Conservation (phyloP, 2,113 vertebrate species). For the Erinaceus europaeus region DNA sequence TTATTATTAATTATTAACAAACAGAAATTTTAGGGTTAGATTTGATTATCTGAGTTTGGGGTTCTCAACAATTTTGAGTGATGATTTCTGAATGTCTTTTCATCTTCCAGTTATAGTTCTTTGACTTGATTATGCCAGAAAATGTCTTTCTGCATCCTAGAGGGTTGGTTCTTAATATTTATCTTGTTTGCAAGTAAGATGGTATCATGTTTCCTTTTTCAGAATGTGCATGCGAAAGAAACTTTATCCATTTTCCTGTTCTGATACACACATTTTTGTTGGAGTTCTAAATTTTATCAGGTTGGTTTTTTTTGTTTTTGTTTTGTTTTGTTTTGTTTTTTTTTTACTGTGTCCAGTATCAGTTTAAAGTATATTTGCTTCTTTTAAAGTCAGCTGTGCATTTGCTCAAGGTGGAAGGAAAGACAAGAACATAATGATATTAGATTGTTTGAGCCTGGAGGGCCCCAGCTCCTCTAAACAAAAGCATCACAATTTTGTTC, state of each 20-base stretch:
- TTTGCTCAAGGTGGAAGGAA: neutral
- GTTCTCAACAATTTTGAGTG: neutral
- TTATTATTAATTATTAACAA: too few species aligned
- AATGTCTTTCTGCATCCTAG: neutral
- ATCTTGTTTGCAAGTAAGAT: neutral
- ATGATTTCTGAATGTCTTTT: neutral
- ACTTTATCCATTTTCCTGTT: neutral
- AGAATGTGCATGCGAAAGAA: neutral
- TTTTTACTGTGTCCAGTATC: neutral
- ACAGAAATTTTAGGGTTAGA: too few species aligned
- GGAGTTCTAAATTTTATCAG: neutral
- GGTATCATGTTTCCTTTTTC: neutral
- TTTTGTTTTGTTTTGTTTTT: too few species aligned
- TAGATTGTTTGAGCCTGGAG: neutral
- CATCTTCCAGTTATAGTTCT: neutral
- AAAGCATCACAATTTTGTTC: neutral
- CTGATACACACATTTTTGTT: neutral
- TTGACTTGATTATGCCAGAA: neutral
- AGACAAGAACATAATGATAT: neutral
- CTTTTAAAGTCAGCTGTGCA: neutral
- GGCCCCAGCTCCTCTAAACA: neutral
- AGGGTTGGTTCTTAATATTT: neutral
- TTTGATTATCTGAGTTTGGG: neutral
- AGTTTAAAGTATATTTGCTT: neutral
- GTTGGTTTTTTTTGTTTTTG: neutral